A percentile compares a stretch with the other conserved stretches of the same genome.
Conservation (phyloP, 2,113 vertebrate species). For the Gorsachius goisagi region DNA sequence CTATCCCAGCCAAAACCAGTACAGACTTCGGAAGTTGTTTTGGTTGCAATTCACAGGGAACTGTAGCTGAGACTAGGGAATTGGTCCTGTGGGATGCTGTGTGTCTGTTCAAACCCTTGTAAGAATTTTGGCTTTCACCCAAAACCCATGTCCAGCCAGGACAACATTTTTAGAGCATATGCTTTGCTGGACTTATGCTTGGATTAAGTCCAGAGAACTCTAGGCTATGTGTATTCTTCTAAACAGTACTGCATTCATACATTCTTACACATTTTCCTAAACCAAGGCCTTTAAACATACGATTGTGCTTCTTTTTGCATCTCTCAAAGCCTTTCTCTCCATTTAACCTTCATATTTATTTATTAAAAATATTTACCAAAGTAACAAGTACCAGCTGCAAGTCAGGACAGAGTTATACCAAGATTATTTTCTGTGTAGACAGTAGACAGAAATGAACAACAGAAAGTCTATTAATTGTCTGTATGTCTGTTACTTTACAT, state of each 20-base stretch:
- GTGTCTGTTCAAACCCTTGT: background rate
- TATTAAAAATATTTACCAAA: background rate
- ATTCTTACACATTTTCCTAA: background rate
- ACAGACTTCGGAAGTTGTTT: background rate
- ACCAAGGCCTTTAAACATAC: background rate
- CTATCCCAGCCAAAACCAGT: background rate
- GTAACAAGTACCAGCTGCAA: background rate
- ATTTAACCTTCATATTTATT: background rate
- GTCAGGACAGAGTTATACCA: background rate
- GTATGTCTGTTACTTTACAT: background rate
- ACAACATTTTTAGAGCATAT: background rate
- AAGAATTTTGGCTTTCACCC: background rate
- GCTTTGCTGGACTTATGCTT: background rate
- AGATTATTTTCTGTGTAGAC: background rate
- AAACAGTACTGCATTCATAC: background rate
- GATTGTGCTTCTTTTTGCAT: background rate
- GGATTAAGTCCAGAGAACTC: background rate
- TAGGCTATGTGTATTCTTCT: background rate
- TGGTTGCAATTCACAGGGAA: background rate
- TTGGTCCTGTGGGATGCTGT: fast-evolving
- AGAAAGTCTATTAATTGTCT: background rate
- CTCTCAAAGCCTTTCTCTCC: background rate
- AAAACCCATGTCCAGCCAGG: background rate
- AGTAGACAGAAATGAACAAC: background rate
- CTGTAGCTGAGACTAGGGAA: background rate